Base-by-base conservation (phyloP, 2,113 vertebrate species). In the Neodontobutis hainanensis region DNA sequence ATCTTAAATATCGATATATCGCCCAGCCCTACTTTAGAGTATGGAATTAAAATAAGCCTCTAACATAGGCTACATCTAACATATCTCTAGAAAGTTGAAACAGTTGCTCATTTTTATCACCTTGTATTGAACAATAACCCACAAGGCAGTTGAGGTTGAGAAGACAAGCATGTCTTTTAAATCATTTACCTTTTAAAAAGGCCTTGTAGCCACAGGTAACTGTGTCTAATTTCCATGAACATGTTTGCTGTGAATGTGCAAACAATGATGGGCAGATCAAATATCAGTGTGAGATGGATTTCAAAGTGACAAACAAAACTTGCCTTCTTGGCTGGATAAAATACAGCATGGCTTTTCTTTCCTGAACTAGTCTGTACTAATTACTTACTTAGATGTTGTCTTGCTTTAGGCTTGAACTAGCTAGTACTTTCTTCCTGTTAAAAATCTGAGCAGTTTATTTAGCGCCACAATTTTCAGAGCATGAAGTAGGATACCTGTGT, bases 211-310 rank as follows among this genome's bases (percentile, higher is more conserved):
- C 44, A 4, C 10, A 58, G n/a, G 1, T 2, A 57, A 16, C 19
- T n/a, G 15, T 58, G 52, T 55, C 52, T 55, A 32, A 32, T 68
- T 63, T 76, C 50, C 35, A 59, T 81, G 36, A 61, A 72, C 45
- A 73, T 69, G 27, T 49, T 47, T 74, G 35, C 43, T 19, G 57
- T 61, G 36, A 19, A 50, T 60, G 38, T 58, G 62, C 62, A 59
- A 57, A 72, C 76, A 77, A 53, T 77, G 73, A 70, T 61, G 64
- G 65, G 49, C 51, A 68, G 50, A 73, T 84, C 56, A 69, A 61
- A 66, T 72, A 57, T 80, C 59, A 81, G 63, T 52, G 34, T n/a
- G 64, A 70, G 38, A 49, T 51, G 3, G 38, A 46, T 73, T 76
- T 67, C 46, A 53, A 2, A 56, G 47, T n/a, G 11, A 48, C 5